Conservation (phyloP, 2,888 invertebrate species). For the Cylindroiulus punctatus region DNA sequence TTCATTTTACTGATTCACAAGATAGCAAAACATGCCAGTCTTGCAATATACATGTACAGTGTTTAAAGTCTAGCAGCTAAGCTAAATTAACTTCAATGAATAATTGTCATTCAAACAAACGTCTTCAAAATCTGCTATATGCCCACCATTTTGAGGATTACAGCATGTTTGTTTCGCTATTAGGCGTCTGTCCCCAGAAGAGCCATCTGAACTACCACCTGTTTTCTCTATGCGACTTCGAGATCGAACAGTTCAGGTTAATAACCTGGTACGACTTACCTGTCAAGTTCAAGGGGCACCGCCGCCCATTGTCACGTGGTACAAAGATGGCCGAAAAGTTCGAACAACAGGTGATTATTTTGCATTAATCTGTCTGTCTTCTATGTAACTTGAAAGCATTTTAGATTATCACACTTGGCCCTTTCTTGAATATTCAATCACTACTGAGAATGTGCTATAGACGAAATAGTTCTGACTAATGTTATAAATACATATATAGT, state of each 20-base stretch:
- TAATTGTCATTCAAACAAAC: neutral
- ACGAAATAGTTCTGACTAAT: no score
- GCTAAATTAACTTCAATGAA: neutral
- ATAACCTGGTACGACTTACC: constrained; percentile 84
- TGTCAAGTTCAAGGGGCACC: constrained; percentile 85
- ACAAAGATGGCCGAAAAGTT: constrained; percentile 74
- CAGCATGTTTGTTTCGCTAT: neutral
- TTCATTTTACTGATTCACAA: neutral
- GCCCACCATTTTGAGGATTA: neutral
- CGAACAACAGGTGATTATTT: constrained; percentile 53
- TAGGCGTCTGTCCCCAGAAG: constrained; percentile 43
- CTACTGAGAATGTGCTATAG: no score
- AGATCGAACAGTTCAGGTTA: constrained; percentile 83
- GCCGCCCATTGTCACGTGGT: constrained; percentile 82
- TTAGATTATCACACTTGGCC: neutral
- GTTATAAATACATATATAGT: no score
- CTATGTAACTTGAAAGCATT: neutral
- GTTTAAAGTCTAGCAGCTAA: neutral
- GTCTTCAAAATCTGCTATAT: neutral
- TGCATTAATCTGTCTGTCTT: neutral
- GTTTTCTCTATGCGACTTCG: constrained; percentile 86
- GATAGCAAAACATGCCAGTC: no score
- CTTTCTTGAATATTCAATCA: no score
- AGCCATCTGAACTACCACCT: constrained; percentile 69
- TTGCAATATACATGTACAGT: neutral